Conservation (phyloP, 2,797 vertebrate genomes). For the Eurystomus glaucurus region DNA sequence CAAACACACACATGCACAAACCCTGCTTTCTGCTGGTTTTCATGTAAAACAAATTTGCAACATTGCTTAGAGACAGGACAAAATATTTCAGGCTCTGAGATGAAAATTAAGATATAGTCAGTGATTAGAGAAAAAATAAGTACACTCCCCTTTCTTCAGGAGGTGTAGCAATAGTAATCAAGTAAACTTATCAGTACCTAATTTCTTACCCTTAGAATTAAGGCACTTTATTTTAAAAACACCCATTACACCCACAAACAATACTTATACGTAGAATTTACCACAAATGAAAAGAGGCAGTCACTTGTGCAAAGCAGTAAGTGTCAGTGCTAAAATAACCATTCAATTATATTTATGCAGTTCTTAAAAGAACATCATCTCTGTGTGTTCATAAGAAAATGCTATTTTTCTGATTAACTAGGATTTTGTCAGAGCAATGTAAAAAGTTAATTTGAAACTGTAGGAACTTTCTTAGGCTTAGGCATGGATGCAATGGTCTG, state of each 20-base stretch:
- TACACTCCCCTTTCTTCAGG: neutral
- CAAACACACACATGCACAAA: neutral
- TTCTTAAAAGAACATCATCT: neutral
- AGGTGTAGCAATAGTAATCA: neutral
- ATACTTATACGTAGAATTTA: neutral
- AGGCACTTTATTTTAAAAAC: neutral
- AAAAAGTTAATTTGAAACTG: neutral
- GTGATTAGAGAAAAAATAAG: neutral
- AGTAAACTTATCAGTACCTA: neutral
- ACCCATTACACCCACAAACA: neutral
- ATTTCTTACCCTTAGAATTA: neutral
- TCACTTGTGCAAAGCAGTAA: neutral
- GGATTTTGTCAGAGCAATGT: neutral
- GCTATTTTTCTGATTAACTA: neutral
- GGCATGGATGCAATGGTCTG: rapidly evolving
- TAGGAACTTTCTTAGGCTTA: neutral
- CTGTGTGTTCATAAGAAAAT: neutral
- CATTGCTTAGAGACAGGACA: neutral
- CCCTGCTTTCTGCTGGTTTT: neutral
- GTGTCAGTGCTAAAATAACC: neutral
- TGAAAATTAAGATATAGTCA: neutral
- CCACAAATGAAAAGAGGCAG: neutral
- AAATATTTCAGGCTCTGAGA: neutral
- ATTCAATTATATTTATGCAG: neutral
- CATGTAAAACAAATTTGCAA: neutral